A percentile compares a stretch with the other conserved stretches of the same genome.
Evolutionary conservation across 2,113 vertebrate species (phyloP).

Genomic region (Hypanus sabinus): DNA sequence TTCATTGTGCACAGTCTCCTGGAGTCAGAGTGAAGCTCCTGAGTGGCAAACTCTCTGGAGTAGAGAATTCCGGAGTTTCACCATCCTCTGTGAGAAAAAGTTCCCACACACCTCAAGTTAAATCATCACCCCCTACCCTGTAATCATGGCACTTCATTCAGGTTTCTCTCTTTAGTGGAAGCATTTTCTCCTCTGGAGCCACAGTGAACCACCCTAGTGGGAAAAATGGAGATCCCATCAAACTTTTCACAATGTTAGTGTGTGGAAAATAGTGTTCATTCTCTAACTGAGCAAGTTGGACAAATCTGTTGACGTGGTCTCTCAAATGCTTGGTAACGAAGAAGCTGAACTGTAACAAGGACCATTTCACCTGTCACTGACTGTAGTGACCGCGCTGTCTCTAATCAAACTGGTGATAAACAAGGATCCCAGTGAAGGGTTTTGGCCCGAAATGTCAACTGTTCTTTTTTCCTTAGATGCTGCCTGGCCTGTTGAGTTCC

Average conservation of each 20-base stretch:
- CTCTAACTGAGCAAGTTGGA: neutral
- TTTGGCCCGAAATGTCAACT: too few species aligned
- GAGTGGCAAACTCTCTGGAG: neutral
- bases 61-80: too few species aligned
- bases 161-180: too few species aligned
- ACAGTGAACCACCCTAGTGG: neutral
- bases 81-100: too few species aligned
- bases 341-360: neutral
- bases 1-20: neutral
- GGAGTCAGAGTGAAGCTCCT: neutral
- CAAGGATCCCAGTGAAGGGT: too few species aligned
- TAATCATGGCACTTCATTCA: too few species aligned
- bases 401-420: neutral
- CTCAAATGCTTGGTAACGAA: neutral
- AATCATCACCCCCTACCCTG: too few species aligned
- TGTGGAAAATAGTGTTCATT: neutral
- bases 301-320: neutral
- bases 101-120: too few species aligned
- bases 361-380: too few species aligned
- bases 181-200: neutral
- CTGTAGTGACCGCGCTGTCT: neutral
- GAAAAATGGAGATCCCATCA: neutral
- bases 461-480: too few species aligned
- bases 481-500: too few species aligned
- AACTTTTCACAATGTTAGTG: neutral